phyloP scores from a whole-genome alignment of 2,888 invertebrate genomes.

The Prenolepis imparis region DNA sequence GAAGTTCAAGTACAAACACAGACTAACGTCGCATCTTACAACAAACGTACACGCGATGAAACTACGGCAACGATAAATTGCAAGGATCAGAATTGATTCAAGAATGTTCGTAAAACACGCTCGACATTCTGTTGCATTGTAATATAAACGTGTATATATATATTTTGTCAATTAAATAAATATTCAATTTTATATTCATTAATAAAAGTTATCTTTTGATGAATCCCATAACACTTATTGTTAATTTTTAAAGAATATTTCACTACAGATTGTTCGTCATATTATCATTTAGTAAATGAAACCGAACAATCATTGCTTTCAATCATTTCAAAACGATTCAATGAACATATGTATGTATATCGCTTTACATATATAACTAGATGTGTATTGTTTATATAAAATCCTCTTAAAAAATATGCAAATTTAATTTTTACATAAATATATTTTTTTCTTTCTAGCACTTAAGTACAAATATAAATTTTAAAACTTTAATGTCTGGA shows the following conservation, averaged over 20 bases:
- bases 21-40: constrained; percentile 80
- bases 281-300: not conserved
- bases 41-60: constrained; percentile 66
- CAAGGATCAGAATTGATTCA: not conserved
- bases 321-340: not conserved
- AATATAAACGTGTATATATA: not conserved
- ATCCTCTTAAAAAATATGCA: not conserved
- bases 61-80: constrained; percentile 40
- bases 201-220: constrained; percentile 16
- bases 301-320: not conserved
- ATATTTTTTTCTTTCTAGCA: not conserved
- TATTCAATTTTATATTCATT: constrained; percentile 29
- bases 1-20: constrained; percentile 83
- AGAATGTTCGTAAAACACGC: not conserved
- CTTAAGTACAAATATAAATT: not conserved
- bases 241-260: not conserved
- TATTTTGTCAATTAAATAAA: constrained; percentile 60
- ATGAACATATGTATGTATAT: not conserved
- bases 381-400: not conserved
- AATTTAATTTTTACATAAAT: constrained; percentile 19
- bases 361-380: not conserved
- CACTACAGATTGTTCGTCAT: not conserved
- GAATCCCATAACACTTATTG: not conserved
- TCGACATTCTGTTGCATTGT: not conserved
- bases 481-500: not conserved